Base-by-base conservation (phyloP, 2,113 vertebrate genomes). In the Mormyrus lacerda region DNA sequence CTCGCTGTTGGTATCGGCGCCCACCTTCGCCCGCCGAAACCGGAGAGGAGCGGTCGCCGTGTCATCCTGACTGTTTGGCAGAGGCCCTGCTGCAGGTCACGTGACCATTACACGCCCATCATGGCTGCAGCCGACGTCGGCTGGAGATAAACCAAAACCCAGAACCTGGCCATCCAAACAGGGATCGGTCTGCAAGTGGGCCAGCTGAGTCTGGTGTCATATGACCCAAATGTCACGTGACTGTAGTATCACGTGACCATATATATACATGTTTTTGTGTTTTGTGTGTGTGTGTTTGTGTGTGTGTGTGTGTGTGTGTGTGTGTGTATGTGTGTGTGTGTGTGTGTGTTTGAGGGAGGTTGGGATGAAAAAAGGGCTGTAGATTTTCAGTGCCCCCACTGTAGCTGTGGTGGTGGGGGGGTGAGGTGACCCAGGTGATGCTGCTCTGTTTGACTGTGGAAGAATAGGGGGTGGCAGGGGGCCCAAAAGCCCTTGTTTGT, bases 371-470 rank as follows among this genome's bases (percentile, higher is more conserved):
- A 58, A 85, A 58, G 50, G 88, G 88, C 19, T 85, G 76, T 87
- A 87, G 27, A 87, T 85, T 89, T 48, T 89, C 39, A 50, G n/a
- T 58, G 76, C 39, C 76, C 76, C 76, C 35, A 44, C 51, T 61
- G 76, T 89, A 88, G 88, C 69, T 39, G 31, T 88, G 86, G 39
- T 21, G 61, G 53, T 42, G 47, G 55, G 65, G 90, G 90, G 87
- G 91, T 90, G 92, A 88, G 91, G 91, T 91, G 45, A 92, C 92
- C 90, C 85, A 45, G 91, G 44, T 91, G 39, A 84, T 85, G 89
- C 87, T 88, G 85, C 50, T 44, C 24, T 88, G 11, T 48, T 39
- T 89, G 45, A 24, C 47, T 85, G 84, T 4, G 8, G 35, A 69
- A 27, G 45, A 27, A 31, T 42, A 9, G 39, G 85, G 58, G 53